Base-by-base conservation (phyloP, 2,888 invertebrate genomes). In the Aromia moschata region DNA sequence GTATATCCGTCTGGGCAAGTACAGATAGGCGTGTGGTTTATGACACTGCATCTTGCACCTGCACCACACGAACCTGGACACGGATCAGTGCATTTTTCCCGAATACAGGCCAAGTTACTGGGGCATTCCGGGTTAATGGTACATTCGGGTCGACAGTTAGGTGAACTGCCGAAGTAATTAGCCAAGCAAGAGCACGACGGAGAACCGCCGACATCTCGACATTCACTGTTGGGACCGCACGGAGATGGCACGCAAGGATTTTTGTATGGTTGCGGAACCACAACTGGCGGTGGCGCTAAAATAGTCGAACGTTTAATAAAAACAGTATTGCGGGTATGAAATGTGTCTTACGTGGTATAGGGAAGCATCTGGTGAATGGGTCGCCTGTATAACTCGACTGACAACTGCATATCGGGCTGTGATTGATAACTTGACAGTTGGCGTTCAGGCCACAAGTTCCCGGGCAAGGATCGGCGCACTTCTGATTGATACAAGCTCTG, bases 361-460 rank as follows among this genome's bases (percentile, higher is more conserved):
- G 82, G 66, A 81, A 83, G 74, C 92, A 92, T 62, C 85, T 82
- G 30, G 86, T 84, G 74, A 92, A 92, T 30, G 92, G 89, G 84
- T 92, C 89, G 33, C 93, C 93, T 56, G 86, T 85, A 72, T 77
- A 79, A 15, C 79, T 80, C 31, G 72, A 58, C 33, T 74, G 68
- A 68, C 84, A 84, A 75, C 81, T 83, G 77, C 92, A 93, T 72
- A 91, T 89, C 5, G 92, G 90, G 76, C 88, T 89, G 75, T 92
- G 91, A 76, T 90, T 81, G 16, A 81, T 77, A 10, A 83, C 81
- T 67, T 78, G 74, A 64, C 85, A 85, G 55, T 79, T 74, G 1
- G 84, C 79, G 68, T 83, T 82, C 20, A 81, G 73, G 10, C 85
- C 85, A 67, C 85, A 85, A 4, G 83, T 83, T 61, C 83, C 82